phyloP scores from a whole-genome alignment of 1,140 invertebrate genomes.

The Hycleus cichorii region DNA sequence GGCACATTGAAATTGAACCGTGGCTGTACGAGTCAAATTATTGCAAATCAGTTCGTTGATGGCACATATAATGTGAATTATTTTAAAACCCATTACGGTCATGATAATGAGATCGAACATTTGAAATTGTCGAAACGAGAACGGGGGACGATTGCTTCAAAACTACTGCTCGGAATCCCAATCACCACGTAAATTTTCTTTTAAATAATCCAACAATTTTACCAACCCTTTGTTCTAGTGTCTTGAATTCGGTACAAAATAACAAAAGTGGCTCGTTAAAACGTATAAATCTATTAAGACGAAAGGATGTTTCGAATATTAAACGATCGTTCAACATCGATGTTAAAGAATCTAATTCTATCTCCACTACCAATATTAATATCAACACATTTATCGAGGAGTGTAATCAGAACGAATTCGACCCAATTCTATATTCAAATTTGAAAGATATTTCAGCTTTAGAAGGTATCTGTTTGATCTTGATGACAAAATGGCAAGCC shows the following conservation, averaged over 20 bases:
- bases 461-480: background rate
- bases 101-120: slow-evolving; percentile 5
- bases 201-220: too few species aligned
- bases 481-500: slow-evolving; percentile 4
- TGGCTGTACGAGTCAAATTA: slow-evolving; percentile 10
- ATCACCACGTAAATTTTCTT: background rate
- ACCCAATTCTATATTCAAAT: slow-evolving; percentile 2
- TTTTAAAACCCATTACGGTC: slow-evolving; percentile 8
- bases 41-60: slow-evolving; percentile 3
- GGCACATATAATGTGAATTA: background rate
- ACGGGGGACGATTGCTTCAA: background rate
- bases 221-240: background rate
- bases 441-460: background rate
- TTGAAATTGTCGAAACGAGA: slow-evolving; percentile 8
- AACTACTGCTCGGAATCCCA: background rate
- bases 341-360: slow-evolving; percentile 1
- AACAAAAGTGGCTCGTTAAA: background rate
- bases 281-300: slow-evolving; percentile 1
- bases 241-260: slow-evolving; percentile 6
- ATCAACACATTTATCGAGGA: background rate
- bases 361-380: background rate
- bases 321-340: slow-evolving; percentile 6
- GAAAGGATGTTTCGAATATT: slow-evolving; percentile 2
- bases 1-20: background rate
- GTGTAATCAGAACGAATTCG: background rate